A percentile compares a stretch with the other conserved stretches of the same genome.
phyloP scores from a whole-genome alignment of 2,888 invertebrate genomes.

The Andrena dorsata region DNA sequence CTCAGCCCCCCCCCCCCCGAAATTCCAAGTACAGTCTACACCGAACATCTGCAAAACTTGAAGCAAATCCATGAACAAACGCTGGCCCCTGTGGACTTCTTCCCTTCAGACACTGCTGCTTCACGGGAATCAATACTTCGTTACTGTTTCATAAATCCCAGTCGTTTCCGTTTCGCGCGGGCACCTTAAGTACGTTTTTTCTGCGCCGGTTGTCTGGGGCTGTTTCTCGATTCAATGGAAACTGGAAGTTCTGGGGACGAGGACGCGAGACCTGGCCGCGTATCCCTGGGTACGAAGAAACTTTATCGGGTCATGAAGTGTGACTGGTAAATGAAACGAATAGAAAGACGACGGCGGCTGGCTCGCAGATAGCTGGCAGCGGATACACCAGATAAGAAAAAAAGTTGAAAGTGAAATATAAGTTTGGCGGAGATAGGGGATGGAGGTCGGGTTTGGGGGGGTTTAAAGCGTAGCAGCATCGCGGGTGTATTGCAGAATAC shows the following conservation, averaged over 20 bases:
- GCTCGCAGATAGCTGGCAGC: slow-evolving; percentile 50
- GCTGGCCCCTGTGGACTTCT: no score
- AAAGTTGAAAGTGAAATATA: slow-evolving; percentile 64
- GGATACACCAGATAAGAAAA: slow-evolving; percentile 64
- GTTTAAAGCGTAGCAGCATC: slow-evolving; percentile 42
- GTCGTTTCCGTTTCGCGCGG: background rate
- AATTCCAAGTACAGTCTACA: no score
- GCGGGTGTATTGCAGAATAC: slow-evolving; percentile 49
- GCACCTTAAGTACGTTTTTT: background rate
- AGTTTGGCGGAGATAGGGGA: slow-evolving; percentile 45
- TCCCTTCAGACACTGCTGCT: background rate
- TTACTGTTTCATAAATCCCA: background rate
- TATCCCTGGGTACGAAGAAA: slow-evolving; percentile 25
- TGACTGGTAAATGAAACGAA: slow-evolving; percentile 65
- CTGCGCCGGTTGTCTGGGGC: background rate
- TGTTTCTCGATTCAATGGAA: slow-evolving; percentile 30
- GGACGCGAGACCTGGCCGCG: background rate
- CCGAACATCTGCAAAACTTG: no score
- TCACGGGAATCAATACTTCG: background rate
- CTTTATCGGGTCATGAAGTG: slow-evolving; percentile 58
- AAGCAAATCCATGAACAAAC: no score
- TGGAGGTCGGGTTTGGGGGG: slow-evolving; percentile 6
- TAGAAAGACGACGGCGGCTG: slow-evolving; percentile 50
- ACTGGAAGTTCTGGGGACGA: background rate
- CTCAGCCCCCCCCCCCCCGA: no score